These are phyloP conservation scores for Felis catus DNA, from an alignment of 2,113 vertebrate genomes.

Conservation along the genomic window F.catus_Fca126_mat1.0 CM031417.1:107371001-107371500, in stretches of 20 bases:
- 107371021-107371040: neutral
- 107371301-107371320: neutral
- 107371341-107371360: neutral
- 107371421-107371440: neutral
- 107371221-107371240: neutral
- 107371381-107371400: neutral
- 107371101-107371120: neutral
- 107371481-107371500: neutral
- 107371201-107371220: neutral
- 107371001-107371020: neutral
- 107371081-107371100: neutral
- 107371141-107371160: conserved; percentile 12
- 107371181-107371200: neutral
- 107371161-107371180: neutral
- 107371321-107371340: neutral
- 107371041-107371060: neutral
- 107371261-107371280: neutral
- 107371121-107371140: neutral
- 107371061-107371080: neutral
- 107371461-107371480: neutral
- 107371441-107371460: neutral
- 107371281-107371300: neutral
- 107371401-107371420: neutral
- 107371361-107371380: neutral
- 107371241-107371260: neutral